These are phyloP conservation scores for Cataglyphis altisquamis DNA, from an alignment of 2,888 invertebrate genomes.

Conservation along the genomic window DNA sequence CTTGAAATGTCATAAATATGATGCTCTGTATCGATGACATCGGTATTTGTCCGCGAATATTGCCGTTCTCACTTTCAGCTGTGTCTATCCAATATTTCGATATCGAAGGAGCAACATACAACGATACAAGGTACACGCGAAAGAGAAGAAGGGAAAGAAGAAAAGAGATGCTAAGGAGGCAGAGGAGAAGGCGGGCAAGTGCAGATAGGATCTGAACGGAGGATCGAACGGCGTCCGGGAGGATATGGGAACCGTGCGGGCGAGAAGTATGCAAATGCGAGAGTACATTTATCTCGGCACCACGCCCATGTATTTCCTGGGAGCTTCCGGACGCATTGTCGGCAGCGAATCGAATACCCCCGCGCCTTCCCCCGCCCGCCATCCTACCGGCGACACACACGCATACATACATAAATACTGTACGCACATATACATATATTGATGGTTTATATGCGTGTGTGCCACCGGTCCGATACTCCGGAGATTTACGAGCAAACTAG, in stretches of 20 bases:
- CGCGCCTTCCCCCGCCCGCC: conserved; percentile 58
- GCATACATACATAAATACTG: background rate
- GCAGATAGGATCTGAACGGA: conserved; percentile 63
- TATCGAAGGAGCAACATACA: conserved; percentile 34
- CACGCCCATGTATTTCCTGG: conserved; percentile 85
- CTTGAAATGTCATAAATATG: conserved; percentile 10
- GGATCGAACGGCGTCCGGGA: conserved; percentile 53
- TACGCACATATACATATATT: conserved; percentile 12
- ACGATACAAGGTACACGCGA: background rate
- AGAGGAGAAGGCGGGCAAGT: conserved; percentile 33
- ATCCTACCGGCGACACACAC: conserved; percentile 26
- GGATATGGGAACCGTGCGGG: conserved; percentile 66
- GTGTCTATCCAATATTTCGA: background rate
- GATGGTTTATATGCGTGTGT: conserved; percentile 36
- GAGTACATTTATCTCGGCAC: conserved; percentile 84
- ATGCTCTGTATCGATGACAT: background rate
- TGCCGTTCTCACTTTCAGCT: conserved; percentile 17
- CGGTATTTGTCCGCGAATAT: conserved; percentile 34
- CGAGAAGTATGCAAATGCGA: conserved; percentile 84
- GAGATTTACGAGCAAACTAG: conserved; percentile 85
- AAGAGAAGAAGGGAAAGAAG: background rate
- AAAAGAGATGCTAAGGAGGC: background rate
- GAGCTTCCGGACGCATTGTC: conserved; percentile 84
- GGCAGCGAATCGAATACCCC: conserved; percentile 81
- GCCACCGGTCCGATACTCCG: conserved; percentile 81